Conservation (phyloP, 2,113 vertebrate species). For the Epinephelus moara region DNA sequence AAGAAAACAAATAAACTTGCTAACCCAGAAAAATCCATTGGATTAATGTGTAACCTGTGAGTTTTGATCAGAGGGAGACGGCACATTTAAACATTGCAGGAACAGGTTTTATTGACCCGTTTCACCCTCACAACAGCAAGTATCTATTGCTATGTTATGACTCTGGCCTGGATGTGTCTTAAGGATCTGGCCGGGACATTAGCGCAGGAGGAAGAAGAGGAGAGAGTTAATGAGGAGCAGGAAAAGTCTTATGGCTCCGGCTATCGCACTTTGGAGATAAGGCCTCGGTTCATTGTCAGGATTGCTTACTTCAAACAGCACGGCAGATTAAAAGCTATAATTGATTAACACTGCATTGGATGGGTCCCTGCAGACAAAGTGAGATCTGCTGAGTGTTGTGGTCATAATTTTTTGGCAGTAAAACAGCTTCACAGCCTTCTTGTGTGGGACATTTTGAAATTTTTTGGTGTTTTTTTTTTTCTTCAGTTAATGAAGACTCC, state of each 20-base stretch:
- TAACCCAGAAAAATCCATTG: neutral
- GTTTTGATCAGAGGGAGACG: conserved; percentile 1
- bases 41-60: conserved; percentile 44
- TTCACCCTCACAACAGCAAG: conserved; percentile 17
- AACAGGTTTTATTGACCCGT: conserved; percentile 45
- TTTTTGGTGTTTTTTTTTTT: conserved; percentile 19
- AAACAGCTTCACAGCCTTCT: conserved; percentile 37
- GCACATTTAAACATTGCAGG: conserved; percentile 5
- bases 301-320: conserved; percentile 73
- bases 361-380: conserved; percentile 45
- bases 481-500: conserved; percentile 19
- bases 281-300: conserved; percentile 58
- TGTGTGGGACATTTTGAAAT: neutral
- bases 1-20: neutral
- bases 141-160: conserved; percentile 61
- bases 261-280: conserved; percentile 71
- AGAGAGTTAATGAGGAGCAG: conserved; percentile 63
- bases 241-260: conserved; percentile 57
- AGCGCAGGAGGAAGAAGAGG: conserved; percentile 25
- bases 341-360: conserved; percentile 74
- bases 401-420: conserved; percentile 48
- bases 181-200: conserved; percentile 15
- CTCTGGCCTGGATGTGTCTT: conserved; percentile 15
- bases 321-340: conserved; percentile 72
- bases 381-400: conserved; percentile 53